Conservation (phyloP, 2,797 vertebrate species). For the Coccyzus lansbergi region DNA sequence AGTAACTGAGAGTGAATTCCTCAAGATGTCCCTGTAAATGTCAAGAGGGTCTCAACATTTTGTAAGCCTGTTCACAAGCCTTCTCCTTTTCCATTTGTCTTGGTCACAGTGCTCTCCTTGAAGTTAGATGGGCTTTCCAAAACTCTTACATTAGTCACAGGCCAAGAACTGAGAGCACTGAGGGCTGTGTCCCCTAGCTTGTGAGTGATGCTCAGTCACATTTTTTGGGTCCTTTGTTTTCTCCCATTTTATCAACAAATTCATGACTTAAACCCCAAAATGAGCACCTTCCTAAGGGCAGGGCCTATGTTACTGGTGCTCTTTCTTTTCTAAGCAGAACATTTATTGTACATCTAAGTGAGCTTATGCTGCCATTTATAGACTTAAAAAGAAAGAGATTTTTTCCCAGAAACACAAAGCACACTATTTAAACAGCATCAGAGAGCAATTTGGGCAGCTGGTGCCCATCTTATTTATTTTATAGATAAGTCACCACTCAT, state of each 20-base stretch:
- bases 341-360: not conserved
- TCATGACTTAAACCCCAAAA: not conserved
- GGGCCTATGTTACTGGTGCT: not conserved
- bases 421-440: constrained; percentile 52
- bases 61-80: not conserved
- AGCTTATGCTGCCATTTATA: constrained; percentile 46
- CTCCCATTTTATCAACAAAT: not conserved
- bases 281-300: not conserved
- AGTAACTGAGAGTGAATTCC: not conserved
- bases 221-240: not conserved
- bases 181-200: not conserved
- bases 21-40: not conserved
- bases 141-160: not conserved
- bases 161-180: not conserved
- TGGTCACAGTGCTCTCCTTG: not conserved
- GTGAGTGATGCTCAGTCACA: not conserved
- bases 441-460: constrained; percentile 57
- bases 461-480: constrained; percentile 53
- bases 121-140: not conserved
- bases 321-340: not conserved
- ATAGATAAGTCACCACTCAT: constrained; percentile 41
- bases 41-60: not conserved
- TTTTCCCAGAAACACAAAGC: constrained; percentile 34
- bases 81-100: not conserved
- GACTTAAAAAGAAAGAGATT: constrained; percentile 21